These are phyloP conservation scores for Tenthredo scrophulariae DNA, from an alignment of 2,888 invertebrate species.

Conservation along the genomic window DNA sequence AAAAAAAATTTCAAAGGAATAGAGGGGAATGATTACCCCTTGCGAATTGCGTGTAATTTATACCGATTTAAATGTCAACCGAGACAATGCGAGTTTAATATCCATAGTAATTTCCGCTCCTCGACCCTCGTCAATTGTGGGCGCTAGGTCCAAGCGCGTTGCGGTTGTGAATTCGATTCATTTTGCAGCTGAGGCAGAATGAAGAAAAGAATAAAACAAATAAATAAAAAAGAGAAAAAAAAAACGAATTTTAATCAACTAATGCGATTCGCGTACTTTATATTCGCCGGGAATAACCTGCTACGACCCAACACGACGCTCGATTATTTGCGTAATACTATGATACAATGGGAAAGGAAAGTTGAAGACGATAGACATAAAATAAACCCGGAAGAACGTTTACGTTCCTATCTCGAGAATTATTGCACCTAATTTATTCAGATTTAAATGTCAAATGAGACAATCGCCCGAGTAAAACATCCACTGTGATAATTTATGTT, in stretches of 20 bases:
- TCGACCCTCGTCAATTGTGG: constrained; percentile 33
- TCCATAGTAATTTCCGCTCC: constrained; percentile 38
- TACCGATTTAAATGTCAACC: constrained; percentile 44
- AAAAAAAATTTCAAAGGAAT: constrained; percentile 21
- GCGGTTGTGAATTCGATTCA: constrained; percentile 23
- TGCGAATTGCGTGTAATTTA: constrained; percentile 14
- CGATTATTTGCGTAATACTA: background rate
- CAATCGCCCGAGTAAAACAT: constrained; percentile 15
- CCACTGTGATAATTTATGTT: background rate
- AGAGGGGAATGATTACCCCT: constrained; percentile 5
- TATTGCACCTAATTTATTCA: background rate
- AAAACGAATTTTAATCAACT: background rate
- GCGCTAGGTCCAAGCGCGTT: constrained; percentile 27
- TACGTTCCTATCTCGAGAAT: background rate
- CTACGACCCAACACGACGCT: background rate
- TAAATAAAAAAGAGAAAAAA: background rate
- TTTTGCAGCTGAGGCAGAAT: constrained; percentile 10
- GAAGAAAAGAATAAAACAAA: background rate
- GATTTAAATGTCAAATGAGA: constrained; percentile 42
- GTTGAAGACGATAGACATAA: background rate
- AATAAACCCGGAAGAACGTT: constrained; percentile 5
- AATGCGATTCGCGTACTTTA: background rate
- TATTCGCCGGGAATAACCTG: background rate
- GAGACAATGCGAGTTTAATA: constrained; percentile 47
- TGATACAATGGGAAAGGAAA: background rate